Percentiles rank a stretch among this genome's conserved stretches.
phyloP scores from a whole-genome alignment of 2,113 vertebrate genomes.

The Shinisaurus crocodilurus region DNA sequence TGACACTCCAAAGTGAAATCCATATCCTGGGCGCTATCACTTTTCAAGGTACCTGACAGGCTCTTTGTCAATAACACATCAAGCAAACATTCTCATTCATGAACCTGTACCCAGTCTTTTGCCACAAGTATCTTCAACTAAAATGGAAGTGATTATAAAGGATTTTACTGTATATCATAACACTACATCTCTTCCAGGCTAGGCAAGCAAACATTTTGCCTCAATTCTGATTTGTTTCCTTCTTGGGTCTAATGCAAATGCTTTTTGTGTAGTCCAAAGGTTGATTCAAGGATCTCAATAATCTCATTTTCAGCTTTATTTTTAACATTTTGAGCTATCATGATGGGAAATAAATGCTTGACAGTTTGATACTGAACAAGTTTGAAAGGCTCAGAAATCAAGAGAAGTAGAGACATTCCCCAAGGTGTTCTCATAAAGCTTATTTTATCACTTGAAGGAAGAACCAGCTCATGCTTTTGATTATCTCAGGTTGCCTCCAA shows the following conservation, averaged over 20 bases:
- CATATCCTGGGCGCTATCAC: constrained; percentile 27
- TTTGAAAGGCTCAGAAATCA: neutral
- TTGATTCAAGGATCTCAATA: neutral
- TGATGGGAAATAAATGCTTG: neutral
- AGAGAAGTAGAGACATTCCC: neutral
- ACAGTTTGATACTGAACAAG: neutral
- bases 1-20: constrained; percentile 50
- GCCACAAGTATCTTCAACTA: constrained; percentile 2
- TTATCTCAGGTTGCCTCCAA: neutral
- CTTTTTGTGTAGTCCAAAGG: constrained; percentile 7
- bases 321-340: neutral
- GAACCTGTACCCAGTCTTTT: neutral
- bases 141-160: constrained; percentile 1
- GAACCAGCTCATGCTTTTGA: neutral
- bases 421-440: neutral
- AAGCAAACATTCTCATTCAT: constrained; percentile 22
- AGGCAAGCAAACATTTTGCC: neutral
- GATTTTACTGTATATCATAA: neutral
- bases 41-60: constrained; percentile 33
- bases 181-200: neutral
- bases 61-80: neutral
- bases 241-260: constrained; percentile 1
- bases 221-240: constrained; percentile 25
- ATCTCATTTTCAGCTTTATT: neutral
- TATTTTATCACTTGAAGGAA: neutral